Evolutionary conservation across 2,888 invertebrate genomes (phyloP).

Genomic region (Drosophila emarginata): DNA sequence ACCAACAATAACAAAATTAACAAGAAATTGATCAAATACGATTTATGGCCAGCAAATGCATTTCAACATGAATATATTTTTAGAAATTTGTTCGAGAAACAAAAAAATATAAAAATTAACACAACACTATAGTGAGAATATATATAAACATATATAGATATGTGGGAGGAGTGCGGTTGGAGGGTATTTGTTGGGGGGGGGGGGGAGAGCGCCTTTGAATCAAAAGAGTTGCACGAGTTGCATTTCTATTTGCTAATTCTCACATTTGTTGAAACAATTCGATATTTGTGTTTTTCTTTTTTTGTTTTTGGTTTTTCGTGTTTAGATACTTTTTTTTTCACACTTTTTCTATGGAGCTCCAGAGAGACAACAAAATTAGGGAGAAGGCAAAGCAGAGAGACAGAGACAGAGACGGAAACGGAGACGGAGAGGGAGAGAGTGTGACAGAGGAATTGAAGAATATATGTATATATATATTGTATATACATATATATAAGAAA

Average conservation of each 20-base stretch:
- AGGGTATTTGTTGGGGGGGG: neutral
- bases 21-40: conserved; percentile 27
- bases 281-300: neutral
- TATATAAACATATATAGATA: conserved; percentile 47
- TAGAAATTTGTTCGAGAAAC: conserved; percentile 15
- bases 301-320: neutral
- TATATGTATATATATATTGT: conserved; percentile 12
- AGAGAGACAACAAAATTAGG: neutral
- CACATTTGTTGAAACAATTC: conserved; percentile 22
- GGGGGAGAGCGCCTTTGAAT: neutral
- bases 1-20: neutral
- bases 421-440: neutral
- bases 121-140: neutral
- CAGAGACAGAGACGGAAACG: neutral
- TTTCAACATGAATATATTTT: conserved; percentile 37
- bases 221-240: neutral
- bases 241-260: conserved; percentile 7
- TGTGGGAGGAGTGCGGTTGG: neutral
- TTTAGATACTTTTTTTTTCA: neutral
- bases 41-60: conserved; percentile 61
- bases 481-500: neutral
- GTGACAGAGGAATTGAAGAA: conserved; percentile 25
- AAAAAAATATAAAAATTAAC: neutral
- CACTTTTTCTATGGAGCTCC: conserved; percentile 3
- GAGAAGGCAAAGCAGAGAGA: conserved; percentile 3